phyloP scores from a whole-genome alignment of 2,113 vertebrate species.

The Astur gentilis region DNA sequence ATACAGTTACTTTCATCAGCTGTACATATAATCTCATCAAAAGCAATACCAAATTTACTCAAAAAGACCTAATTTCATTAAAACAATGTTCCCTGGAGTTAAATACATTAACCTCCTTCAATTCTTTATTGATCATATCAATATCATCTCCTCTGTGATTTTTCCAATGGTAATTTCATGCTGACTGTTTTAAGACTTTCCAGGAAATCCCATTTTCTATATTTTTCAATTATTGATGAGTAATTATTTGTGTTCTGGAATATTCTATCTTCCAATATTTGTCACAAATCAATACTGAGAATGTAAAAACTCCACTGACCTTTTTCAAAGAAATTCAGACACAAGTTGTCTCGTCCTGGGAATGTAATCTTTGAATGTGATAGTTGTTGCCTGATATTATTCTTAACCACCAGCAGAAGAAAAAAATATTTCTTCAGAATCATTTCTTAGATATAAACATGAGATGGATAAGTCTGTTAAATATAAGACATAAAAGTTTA shows the following conservation, averaged over 20 bases:
- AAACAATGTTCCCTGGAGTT: background rate
- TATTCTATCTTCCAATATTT: background rate
- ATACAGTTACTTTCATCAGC: background rate
- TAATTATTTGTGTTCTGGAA: background rate
- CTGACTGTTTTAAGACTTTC: background rate
- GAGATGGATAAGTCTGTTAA: background rate
- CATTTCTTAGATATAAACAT: background rate
- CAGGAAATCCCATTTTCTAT: background rate
- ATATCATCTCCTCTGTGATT: background rate
- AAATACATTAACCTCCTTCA: background rate
- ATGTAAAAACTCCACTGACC: background rate
- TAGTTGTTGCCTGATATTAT: background rate
- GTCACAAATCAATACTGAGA: background rate
- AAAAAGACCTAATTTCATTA: background rate
- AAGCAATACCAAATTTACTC: background rate
- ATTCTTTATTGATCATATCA: background rate
- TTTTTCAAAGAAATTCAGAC: background rate
- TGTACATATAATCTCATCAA: background rate
- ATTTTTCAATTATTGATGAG: background rate
- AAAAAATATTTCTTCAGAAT: background rate
- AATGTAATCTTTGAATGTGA: background rate
- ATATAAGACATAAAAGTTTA: background rate
- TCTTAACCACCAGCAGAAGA: background rate
- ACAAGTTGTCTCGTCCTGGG: background rate
- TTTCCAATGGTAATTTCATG: background rate